A percentile compares a stretch with the other conserved stretches of the same genome.
phyloP scores from a whole-genome alignment of 2,888 invertebrate genomes.

The Zygothrica quintamaculata region DNA sequence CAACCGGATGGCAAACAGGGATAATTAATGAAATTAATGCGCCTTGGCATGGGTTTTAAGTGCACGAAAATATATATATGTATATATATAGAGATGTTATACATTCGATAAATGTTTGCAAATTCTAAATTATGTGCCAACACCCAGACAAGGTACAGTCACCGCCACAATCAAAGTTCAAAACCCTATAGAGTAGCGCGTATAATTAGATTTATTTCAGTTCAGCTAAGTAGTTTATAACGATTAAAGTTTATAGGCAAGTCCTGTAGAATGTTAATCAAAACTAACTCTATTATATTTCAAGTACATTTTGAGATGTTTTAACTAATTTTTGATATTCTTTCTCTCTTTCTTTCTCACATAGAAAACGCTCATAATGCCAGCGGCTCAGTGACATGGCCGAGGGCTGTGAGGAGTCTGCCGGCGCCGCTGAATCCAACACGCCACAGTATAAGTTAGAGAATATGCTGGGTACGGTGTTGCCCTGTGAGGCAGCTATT shows the following conservation, averaged over 20 bases:
- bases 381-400: slow-evolving; percentile 88
- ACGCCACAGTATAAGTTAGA: slow-evolving; percentile 69
- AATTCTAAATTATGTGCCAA: slow-evolving; percentile 78
- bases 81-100: no score
- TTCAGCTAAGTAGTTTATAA: no score
- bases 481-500: slow-evolving; percentile 84
- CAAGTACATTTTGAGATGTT: no score
- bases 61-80: no score
- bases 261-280: no score
- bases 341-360: no score
- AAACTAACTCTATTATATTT: no score
- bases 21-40: slow-evolving; percentile 82
- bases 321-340: background rate
- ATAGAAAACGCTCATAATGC: slow-evolving; percentile 85
- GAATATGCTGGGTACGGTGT: slow-evolving; percentile 84
- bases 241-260: no score
- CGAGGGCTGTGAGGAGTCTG: slow-evolving; percentile 88
- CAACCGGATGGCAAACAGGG: slow-evolving; percentile 71
- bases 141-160: slow-evolving; percentile 33
- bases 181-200: no score
- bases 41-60: slow-evolving; percentile 64
- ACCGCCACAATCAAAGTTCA: background rate
- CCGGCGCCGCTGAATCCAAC: slow-evolving; percentile 68
- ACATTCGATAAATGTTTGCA: slow-evolving; percentile 81
- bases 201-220: background rate